phyloP scores from a whole-genome alignment of 2,113 vertebrate species.

The Strigops habroptila region DNA sequence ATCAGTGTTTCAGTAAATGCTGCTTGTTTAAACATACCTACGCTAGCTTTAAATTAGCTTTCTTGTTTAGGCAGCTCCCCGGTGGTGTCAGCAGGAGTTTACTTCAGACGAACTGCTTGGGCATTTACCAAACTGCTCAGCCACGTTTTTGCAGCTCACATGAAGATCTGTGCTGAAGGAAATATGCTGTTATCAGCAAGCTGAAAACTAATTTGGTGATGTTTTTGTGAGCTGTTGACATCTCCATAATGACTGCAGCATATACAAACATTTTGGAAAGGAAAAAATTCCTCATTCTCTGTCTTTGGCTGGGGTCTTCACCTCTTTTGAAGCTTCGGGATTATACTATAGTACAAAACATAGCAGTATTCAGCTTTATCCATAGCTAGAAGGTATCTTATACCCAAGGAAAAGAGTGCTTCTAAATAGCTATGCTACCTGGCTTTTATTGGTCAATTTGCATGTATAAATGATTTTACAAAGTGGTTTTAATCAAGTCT shows the following conservation, averaged over 20 bases:
- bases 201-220: not conserved
- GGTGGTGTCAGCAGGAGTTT: not conserved
- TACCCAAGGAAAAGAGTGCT: not conserved
- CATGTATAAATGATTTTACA: not conserved
- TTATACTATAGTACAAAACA: not conserved
- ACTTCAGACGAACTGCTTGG: not conserved
- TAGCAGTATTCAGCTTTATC: not conserved
- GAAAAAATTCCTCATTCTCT: not conserved
- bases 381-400: not conserved
- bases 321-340: not conserved
- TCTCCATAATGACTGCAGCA: not conserved
- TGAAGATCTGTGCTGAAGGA: not conserved
- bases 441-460: not conserved
- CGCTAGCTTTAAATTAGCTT: not conserved
- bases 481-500: not conserved
- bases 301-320: not conserved
- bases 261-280: not conserved
- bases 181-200: not conserved
- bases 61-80: not conserved
- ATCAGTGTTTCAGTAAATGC: not conserved
- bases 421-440: not conserved
- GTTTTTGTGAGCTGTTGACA: not conserved
- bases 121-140: not conserved
- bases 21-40: not conserved
- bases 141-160: not conserved